Evolutionary conservation across 2,797 vertebrate genomes (phyloP).

Genomic region (Poeciliopsis turneri): DNA sequence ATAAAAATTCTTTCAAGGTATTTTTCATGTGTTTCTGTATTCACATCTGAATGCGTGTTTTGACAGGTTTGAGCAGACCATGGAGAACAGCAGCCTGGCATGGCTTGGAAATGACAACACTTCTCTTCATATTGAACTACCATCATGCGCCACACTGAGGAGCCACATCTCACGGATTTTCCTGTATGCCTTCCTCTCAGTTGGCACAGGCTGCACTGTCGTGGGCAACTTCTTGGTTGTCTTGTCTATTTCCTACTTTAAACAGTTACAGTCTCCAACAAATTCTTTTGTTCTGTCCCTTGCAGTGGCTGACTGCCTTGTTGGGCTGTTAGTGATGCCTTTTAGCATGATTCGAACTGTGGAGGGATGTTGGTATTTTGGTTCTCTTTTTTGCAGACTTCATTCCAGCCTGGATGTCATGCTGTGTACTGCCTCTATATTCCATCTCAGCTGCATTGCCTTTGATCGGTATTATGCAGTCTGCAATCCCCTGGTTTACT

Average conservation of each 20-base stretch:
- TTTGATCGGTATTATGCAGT: constrained; percentile 86
- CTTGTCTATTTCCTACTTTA: constrained; percentile 83
- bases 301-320: constrained; percentile 85
- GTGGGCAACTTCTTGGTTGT: constrained; percentile 86
- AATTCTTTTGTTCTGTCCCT: constrained; percentile 84
- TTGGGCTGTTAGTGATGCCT: constrained; percentile 86
- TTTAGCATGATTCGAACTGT: constrained; percentile 85
- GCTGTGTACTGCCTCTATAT: constrained; percentile 87
- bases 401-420: constrained; percentile 87
- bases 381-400: constrained; percentile 80
- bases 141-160: constrained; percentile 63
- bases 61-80: constrained; percentile 61
- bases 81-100: constrained; percentile 74
- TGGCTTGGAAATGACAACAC: constrained; percentile 54
- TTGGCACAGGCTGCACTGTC: constrained; percentile 79
- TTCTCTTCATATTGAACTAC: constrained; percentile 57
- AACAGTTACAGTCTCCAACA: constrained; percentile 83
- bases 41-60: constrained; percentile 49
- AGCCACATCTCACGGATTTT: constrained; percentile 60
- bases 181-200: constrained; percentile 74
- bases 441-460: constrained; percentile 86
- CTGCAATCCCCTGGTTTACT: constrained; percentile 81
- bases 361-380: constrained; percentile 86
- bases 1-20: constrained; percentile 8
- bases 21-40: not conserved